phyloP scores from a whole-genome alignment of 30 jellyfish, hydroid and myxozoan species.

The Mastigias papua region DNA sequence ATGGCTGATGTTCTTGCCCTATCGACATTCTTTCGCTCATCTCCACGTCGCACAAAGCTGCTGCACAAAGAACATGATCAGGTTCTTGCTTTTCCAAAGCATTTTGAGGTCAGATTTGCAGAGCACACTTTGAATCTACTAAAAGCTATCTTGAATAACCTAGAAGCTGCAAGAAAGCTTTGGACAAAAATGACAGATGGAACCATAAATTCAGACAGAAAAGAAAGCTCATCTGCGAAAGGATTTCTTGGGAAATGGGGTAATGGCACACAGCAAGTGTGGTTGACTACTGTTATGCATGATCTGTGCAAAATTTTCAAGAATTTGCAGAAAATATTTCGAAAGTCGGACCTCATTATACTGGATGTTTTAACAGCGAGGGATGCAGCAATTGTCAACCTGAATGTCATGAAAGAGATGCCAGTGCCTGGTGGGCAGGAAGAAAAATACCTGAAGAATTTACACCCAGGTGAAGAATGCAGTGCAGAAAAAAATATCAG shows the following conservation, averaged over 20 bases:
- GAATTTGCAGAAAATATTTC: conserved; percentile 14
- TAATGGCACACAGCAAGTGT: neutral
- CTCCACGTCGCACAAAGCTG: neutral
- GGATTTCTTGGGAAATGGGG: neutral
- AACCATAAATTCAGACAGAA: conserved; percentile 8
- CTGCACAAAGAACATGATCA: neutral
- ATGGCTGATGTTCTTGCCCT: neutral
- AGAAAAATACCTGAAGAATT: too few species aligned
- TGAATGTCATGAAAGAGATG: conserved; percentile 28
- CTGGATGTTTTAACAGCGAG: conserved; percentile 22
- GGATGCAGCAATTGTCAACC: conserved; percentile 17
- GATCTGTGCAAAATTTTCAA: conserved; percentile 25
- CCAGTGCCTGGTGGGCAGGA: neutral
- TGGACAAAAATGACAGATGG: conserved; percentile 20
- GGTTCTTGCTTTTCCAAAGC: neutral
- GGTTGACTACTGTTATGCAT: conserved; percentile 14
- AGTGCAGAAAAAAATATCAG: neutral
- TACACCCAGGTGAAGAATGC: neutral
- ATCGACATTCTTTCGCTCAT: neutral
- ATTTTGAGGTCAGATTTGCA: conserved; percentile 10
- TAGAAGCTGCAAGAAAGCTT: conserved; percentile 36
- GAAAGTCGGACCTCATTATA: conserved; percentile 17
- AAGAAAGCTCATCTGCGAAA: neutral
- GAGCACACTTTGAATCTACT: conserved; percentile 31
- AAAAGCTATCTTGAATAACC: conserved; percentile 25